These are phyloP conservation scores for Synanthedon myopaeformis DNA, from an alignment of 2,888 invertebrate species.

Conservation along the genomic window DNA sequence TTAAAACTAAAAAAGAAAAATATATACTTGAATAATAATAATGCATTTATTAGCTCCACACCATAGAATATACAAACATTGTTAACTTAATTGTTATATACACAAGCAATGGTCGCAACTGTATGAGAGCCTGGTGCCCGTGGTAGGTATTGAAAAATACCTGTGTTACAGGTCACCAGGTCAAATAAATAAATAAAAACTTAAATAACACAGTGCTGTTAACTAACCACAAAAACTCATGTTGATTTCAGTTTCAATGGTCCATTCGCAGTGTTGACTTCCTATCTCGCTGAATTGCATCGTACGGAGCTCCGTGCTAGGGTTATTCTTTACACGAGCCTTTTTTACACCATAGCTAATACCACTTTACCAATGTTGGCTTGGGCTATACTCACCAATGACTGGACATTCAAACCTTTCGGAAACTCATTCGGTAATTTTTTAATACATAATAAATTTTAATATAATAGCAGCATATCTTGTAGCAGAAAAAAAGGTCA, in stretches of 20 bases:
- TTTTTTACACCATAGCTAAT: constrained; percentile 75
- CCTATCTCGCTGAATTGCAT: constrained; percentile 82
- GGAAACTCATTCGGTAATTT: constrained; percentile 32
- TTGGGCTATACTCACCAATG: constrained; percentile 76
- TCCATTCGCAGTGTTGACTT: constrained; percentile 78
- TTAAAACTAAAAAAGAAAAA: too few relatives aligned
- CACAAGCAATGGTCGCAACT: too few relatives aligned
- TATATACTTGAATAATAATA: too few relatives aligned
- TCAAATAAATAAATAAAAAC: too few relatives aligned
- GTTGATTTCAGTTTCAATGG: constrained; percentile 63
- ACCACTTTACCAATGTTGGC: constrained; percentile 77
- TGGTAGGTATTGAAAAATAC: too few relatives aligned
- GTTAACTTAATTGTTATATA: too few relatives aligned
- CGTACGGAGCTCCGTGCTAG: constrained; percentile 73
- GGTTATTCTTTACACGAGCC: constrained; percentile 74
- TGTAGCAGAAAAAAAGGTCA: background rate
- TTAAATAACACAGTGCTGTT: too few relatives aligned
- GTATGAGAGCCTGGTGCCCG: too few relatives aligned
- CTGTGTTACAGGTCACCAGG: too few relatives aligned
- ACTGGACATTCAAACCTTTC: constrained; percentile 58
- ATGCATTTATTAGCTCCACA: too few relatives aligned
- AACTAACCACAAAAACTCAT: background rate
- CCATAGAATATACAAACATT: too few relatives aligned
- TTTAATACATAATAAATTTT: background rate
- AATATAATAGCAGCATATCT: background rate